phyloP scores from a whole-genome alignment of 1,140 invertebrate species.

The Hermetia illucens region DNA sequence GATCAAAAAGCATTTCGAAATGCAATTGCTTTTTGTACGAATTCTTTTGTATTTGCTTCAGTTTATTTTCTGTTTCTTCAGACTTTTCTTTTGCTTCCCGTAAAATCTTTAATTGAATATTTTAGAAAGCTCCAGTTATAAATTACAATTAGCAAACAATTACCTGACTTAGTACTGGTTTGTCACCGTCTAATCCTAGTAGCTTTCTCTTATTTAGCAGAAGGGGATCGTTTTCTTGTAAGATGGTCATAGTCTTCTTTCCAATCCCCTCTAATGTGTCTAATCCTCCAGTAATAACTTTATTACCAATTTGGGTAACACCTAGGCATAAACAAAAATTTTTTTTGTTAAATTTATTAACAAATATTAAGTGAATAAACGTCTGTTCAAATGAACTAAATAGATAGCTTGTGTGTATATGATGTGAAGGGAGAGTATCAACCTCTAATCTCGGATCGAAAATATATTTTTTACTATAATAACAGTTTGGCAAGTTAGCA shows the following conservation, averaged over 20 bases:
- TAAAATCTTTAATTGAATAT: constrained; percentile 45
- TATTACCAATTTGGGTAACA: constrained; percentile 50
- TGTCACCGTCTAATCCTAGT: constrained; percentile 44
- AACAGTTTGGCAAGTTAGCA: too few relatives aligned
- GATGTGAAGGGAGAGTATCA: too few relatives aligned
- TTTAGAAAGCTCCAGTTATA: constrained; percentile 34
- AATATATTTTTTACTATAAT: too few relatives aligned
- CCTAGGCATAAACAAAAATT: too few relatives aligned
- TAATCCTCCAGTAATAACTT: constrained; percentile 67
- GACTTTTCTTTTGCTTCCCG: constrained; percentile 72
- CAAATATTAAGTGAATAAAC: too few relatives aligned
- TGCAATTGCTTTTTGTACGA: constrained; percentile 46
- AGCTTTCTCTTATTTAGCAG: constrained; percentile 67
- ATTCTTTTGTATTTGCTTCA: constrained; percentile 43
- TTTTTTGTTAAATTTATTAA: too few relatives aligned
- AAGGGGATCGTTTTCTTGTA: constrained; percentile 81
- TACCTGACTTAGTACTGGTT: constrained; percentile 39
- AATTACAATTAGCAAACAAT: constrained; percentile 14
- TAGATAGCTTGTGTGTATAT: too few relatives aligned
- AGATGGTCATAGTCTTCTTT: constrained; percentile 84
- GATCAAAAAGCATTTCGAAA: constrained; percentile 75
- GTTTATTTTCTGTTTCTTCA: constrained; percentile 45
- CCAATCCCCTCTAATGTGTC: constrained; percentile 84
- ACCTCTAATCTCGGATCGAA: too few relatives aligned
- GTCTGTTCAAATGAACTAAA: too few relatives aligned